Percentiles rank a stretch among this genome's conserved stretches.
Evolutionary conservation across 2,888 invertebrate genomes (phyloP).

Genomic region (Helleia helle): DNA sequence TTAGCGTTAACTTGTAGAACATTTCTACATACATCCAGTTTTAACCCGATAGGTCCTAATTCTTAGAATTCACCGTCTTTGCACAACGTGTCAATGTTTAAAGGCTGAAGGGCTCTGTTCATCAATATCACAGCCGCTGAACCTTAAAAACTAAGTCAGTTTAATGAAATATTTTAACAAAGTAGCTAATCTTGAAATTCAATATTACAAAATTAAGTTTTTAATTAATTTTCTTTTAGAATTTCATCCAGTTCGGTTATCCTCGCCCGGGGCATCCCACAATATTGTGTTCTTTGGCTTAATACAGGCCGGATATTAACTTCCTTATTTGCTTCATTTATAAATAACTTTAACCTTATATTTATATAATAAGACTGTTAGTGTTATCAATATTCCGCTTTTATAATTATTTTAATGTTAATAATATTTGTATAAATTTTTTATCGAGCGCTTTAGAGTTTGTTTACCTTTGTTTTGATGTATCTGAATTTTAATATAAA

Average conservation of each 20-base stretch:
- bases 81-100: too few relatives aligned
- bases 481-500: too few relatives aligned
- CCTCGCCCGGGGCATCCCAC: constrained; percentile 33
- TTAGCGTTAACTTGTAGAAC: too few relatives aligned
- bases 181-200: constrained; percentile 38
- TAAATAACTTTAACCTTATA: neutral
- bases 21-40: too few relatives aligned
- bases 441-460: too few relatives aligned
- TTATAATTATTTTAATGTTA: too few relatives aligned
- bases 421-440: too few relatives aligned
- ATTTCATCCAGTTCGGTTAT: constrained; percentile 41
- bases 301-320: constrained; percentile 25
- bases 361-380: neutral
- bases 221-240: constrained; percentile 59
- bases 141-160: constrained; percentile 10
- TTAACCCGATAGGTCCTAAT: too few relatives aligned
- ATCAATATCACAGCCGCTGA: too few relatives aligned
- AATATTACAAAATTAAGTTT: constrained; percentile 53
- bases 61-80: too few relatives aligned
- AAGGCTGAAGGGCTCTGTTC: too few relatives aligned
- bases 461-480: too few relatives aligned
- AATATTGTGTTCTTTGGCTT: constrained; percentile 33
- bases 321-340: constrained; percentile 19
- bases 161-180: constrained; percentile 31
- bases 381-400: neutral